Evolutionary conservation across 2,797 vertebrate species (phyloP), one percentile per base, ranked within the genome.

Genomic region (Glossophaga mutica): DNA sequence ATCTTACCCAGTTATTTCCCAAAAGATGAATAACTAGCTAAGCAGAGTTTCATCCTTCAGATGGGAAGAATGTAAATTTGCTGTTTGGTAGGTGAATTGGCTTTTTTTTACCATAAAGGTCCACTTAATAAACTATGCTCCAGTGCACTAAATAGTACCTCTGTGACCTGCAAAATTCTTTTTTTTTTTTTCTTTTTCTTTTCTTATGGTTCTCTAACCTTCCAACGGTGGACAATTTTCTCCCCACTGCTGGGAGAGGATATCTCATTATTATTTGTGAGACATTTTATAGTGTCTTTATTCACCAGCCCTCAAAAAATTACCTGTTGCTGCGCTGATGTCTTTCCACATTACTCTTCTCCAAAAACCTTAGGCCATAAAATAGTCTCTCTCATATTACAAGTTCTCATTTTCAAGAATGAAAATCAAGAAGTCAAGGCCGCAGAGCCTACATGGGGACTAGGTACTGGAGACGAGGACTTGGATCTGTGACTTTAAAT

Each of bases 1-100:
- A 81, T 93, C 87, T 90, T 87, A 92, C 37, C 42, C 91, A 93
- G 83, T 96, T 96, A 97, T 96, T 97, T 97, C 96, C 87, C 90
- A 9, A 89, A 95, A 96, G 96, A 96, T 93, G 55, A 97, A 84
- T 94, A 97, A 96, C 50, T 87, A 86, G 76, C 42, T 91, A 79
- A 50, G 82, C 29, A 46, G 79, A n/a, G 24, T 94, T 87, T 87
- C 37, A 70, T 95, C 48, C n/a, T 87, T 82, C 3, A 32, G 29
- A 83, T 79, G 70, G 37, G 29, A 85, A 91, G 26, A 93, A 94
- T 84, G 71, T 90, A 95, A 94, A 93, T 96, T 91, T 92, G 16
- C 62, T 97, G 34, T 87, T 95, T 82, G 52, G 81, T 92, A 52
- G 55, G 18, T 77, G 81, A 93, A 92, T 78, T 93, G 65, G 57